A percentile compares a stretch with the other conserved stretches of the same genome.
phyloP scores from a whole-genome alignment of 2,113 vertebrate species.

The Rhizomys pruinosus region DNA sequence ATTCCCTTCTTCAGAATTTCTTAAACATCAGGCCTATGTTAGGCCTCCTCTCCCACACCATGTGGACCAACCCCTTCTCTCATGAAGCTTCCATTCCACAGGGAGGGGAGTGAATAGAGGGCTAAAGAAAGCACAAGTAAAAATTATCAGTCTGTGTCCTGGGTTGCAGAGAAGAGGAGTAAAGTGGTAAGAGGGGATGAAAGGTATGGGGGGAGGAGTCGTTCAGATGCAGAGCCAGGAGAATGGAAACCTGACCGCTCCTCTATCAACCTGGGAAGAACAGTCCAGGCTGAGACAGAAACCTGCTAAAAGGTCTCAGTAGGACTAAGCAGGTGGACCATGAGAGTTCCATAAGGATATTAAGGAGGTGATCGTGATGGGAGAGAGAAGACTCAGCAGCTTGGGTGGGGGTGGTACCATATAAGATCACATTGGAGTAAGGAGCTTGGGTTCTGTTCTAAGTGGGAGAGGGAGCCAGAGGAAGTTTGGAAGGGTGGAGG shows the following conservation, averaged over 20 bases:
- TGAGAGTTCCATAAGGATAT: not conserved
- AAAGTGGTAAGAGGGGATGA: not conserved
- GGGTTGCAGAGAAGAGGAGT: not conserved
- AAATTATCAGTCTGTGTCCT: not conserved
- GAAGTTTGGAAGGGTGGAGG: not conserved
- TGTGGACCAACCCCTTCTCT: not conserved
- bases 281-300: not conserved
- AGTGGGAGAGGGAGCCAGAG: not conserved
- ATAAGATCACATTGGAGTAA: not conserved
- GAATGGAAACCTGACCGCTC: not conserved
- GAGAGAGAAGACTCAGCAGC: not conserved
- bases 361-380: not conserved
- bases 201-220: not conserved
- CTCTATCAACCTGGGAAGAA: not conserved
- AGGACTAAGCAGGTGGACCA: not conserved
- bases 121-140: not conserved
- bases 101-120: not conserved
- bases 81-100: not conserved
- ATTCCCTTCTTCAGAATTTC: not conserved
- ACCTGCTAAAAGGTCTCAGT: not conserved
- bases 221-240: accelerated
- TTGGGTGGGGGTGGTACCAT: too few species aligned
- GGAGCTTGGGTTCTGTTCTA: not conserved
- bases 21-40: not conserved
- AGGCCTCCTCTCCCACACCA: not conserved